Percentiles rank a stretch among this genome's conserved stretches.
Evolutionary conservation across 2,888 invertebrate species (phyloP).

Genomic region (Galeopsomyia nigrocyanea): DNA sequence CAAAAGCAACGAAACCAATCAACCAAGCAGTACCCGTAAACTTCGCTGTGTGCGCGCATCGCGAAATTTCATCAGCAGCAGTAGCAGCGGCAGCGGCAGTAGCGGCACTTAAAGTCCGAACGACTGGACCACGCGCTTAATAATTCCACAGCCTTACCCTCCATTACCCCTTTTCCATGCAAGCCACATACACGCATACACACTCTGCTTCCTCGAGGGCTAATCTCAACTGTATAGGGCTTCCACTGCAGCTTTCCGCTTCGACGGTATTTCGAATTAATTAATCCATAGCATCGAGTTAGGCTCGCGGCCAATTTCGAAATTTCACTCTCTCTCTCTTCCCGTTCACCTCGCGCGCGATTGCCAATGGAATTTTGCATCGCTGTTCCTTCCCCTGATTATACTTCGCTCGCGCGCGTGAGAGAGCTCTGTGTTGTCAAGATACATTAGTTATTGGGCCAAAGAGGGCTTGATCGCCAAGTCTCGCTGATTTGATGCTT

Average conservation of each 20-base stretch:
- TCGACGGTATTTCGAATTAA: slow-evolving; percentile 61
- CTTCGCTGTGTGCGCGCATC: background rate
- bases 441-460: too few species aligned
- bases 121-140: slow-evolving; percentile 26
- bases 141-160: slow-evolving; percentile 32
- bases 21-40: too few species aligned
- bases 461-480: too few species aligned
- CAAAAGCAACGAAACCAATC: too few species aligned
- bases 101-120: slow-evolving; percentile 21
- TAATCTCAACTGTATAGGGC: slow-evolving; percentile 50
- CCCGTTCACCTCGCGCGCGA: background rate
- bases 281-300: slow-evolving; percentile 59
- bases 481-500: too few species aligned
- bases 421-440: too few species aligned
- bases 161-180: slow-evolving; percentile 17
- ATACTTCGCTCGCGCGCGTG: too few species aligned
- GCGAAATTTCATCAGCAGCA: slow-evolving; percentile 24
- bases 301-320: slow-evolving; percentile 59
- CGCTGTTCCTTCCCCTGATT: too few species aligned
- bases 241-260: slow-evolving; percentile 52
- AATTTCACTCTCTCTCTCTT: slow-evolving; percentile 25
- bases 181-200: background rate
- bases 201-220: slow-evolving; percentile 40
- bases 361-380: too few species aligned
- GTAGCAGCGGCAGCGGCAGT: background rate